Conservation (phyloP, 2,113 vertebrate species). For the Sphyrna mokarran region DNA sequence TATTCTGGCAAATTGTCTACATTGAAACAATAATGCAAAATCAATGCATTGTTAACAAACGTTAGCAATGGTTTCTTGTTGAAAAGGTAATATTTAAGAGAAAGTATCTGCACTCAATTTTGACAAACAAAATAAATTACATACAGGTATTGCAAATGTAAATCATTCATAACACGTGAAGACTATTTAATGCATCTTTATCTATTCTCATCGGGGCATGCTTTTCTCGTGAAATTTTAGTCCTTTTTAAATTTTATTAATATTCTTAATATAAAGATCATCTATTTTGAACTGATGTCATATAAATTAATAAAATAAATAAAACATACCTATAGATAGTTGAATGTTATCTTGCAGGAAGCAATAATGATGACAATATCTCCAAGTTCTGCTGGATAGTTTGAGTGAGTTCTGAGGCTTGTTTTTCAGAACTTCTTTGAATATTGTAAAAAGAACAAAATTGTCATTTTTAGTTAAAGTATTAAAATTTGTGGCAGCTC, state of each 20-base stretch:
- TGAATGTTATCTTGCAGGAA: neutral
- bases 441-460: neutral
- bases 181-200: neutral
- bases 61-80: neutral
- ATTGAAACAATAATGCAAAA: neutral
- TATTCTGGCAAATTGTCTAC: neutral
- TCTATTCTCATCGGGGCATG: neutral
- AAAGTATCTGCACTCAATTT: neutral
- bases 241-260: neutral
- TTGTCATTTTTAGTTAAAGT: neutral
- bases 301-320: neutral
- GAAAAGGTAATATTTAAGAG: neutral
- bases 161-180: neutral
- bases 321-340: neutral
- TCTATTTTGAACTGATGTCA: neutral
- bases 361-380: neutral
- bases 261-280: neutral
- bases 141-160: neutral
- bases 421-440: neutral
- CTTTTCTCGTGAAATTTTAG: neutral
- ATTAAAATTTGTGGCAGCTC: neutral
- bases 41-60: neutral
- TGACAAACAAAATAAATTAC: neutral
- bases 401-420: neutral
- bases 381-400: neutral